These are phyloP conservation scores for Thryonomys swinderianus DNA, from an alignment of 2,113 vertebrate genomes.

Conservation along the genomic window DNA sequence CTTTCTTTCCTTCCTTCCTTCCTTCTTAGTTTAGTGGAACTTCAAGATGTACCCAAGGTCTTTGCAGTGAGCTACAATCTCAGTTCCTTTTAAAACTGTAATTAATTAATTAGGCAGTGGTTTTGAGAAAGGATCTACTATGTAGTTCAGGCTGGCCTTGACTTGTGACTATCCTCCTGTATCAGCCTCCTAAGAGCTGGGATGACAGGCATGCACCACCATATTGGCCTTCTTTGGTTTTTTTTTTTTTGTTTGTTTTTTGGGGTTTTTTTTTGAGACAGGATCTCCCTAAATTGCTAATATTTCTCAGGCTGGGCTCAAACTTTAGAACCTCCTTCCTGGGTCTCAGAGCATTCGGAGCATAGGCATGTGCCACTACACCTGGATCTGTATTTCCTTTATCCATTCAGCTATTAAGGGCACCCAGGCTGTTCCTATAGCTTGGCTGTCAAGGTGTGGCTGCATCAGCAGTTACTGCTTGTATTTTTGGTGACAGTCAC, in stretches of 20 bases:
- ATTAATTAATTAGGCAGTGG: no score
- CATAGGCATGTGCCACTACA: background rate
- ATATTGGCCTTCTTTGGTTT: background rate
- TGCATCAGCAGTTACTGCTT: background rate
- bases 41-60: no score
- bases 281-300: background rate
- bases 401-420: background rate
- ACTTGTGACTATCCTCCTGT: background rate
- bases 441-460: background rate
- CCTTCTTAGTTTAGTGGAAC: no score
- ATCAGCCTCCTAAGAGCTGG: background rate
- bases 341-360: background rate
- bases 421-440: background rate
- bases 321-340: background rate
- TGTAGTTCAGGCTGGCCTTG: background rate
- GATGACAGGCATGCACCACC: background rate
- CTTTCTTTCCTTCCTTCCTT: no score
- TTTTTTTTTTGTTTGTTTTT: no score
- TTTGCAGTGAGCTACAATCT: no score
- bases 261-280: background rate
- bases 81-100: no score
- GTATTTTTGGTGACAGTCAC: background rate
- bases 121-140: background rate
- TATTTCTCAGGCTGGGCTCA: background rate
- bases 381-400: background rate